Evolutionary conservation across 2,888 invertebrate genomes (phyloP).

Genomic region (Kuschelorhynchus macadamiae): DNA sequence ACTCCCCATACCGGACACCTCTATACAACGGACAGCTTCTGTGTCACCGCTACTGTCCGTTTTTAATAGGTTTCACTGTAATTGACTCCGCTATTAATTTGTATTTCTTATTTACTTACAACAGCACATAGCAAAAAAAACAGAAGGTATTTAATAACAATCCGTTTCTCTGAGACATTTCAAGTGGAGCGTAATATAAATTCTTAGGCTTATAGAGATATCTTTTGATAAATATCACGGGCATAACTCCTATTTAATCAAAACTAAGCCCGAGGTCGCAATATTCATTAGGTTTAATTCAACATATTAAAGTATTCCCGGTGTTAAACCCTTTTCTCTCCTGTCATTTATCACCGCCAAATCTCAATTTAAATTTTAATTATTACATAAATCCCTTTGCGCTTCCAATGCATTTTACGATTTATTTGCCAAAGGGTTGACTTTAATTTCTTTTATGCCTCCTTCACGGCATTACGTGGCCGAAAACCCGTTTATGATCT

Average conservation of each 20-base stretch:
- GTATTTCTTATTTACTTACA: too few species aligned
- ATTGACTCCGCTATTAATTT: too few species aligned
- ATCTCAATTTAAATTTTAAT: conserved; percentile 56
- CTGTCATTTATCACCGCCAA: conserved; percentile 51
- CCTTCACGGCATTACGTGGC: conserved; percentile 37
- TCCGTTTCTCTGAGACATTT: too few species aligned
- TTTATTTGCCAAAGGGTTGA: conserved; percentile 50
- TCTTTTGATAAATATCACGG: conserved; percentile 44
- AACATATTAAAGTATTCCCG: conserved; percentile 50
- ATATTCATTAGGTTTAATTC: conserved; percentile 51
- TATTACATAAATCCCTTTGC: conserved; percentile 52
- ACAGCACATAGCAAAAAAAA: too few species aligned
- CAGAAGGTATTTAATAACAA: too few species aligned
- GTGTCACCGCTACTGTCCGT: too few species aligned
- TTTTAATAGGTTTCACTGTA: too few species aligned
- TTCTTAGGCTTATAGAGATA: conserved; percentile 25
- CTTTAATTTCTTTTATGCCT: conserved; percentile 49
- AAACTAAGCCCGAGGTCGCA: conserved; percentile 50
- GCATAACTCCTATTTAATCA: conserved; percentile 45
- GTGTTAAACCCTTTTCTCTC: conserved; percentile 49
- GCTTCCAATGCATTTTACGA: conserved; percentile 48
- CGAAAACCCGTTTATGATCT: conserved; percentile 34
- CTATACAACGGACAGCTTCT: too few species aligned
- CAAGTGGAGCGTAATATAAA: conserved; percentile 29
- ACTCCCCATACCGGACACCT: too few species aligned